Evolutionary conservation across 2,797 vertebrate genomes (phyloP), one percentile per base, ranked within the genome.

Genomic region (Apodemus agrarius): DNA sequence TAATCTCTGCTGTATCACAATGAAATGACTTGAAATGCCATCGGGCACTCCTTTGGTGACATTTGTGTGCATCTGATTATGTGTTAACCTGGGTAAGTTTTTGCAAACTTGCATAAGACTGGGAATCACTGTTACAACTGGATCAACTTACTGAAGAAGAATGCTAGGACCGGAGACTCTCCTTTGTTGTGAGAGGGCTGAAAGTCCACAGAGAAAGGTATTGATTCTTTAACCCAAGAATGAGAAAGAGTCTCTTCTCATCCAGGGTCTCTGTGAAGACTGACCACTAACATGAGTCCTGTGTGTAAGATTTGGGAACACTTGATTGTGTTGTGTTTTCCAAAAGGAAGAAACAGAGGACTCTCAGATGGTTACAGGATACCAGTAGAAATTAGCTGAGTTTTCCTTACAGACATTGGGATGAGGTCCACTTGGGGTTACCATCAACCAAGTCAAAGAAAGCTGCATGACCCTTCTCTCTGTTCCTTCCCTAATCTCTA

Each of bases 1-100:
- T 86, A 74, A 89, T 59, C 85, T 49, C 17, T 81, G 85, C 46
- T 37, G 26, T 0, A 74, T 16, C 10, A 52, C 43, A 14, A 19
- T 9, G 19, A 91, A 89, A 89, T 80, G 69, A 93, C 40, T 34
- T 78, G 67, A 94, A 90, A 85, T 81, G 54, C 24, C 57, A 34
- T n/a, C 63, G 61, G 34, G 57, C 4, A 59, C 22, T 86, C 72
- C n/a, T 34, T 80, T 52, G 59, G 29, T 81, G 57, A 75, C 54
- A 67, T 81, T 54, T 91, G 76, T 84, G 21, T 43, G 69, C 26
- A 78, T 5, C 54, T 49, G 81, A 24, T 88, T 86, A 52, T 92
- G 40, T n/a, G 34, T 91, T 94, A 72, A 52, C 16, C 46, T 40
- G 52, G 72, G 40, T 67, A 49, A 83, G 34, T 12, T 79, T 49